Percentiles rank a stretch among this genome's conserved stretches.
Evolutionary conservation across 1,140 invertebrate genomes (phyloP).

Genomic region (Aradophagus sp.): DNA sequence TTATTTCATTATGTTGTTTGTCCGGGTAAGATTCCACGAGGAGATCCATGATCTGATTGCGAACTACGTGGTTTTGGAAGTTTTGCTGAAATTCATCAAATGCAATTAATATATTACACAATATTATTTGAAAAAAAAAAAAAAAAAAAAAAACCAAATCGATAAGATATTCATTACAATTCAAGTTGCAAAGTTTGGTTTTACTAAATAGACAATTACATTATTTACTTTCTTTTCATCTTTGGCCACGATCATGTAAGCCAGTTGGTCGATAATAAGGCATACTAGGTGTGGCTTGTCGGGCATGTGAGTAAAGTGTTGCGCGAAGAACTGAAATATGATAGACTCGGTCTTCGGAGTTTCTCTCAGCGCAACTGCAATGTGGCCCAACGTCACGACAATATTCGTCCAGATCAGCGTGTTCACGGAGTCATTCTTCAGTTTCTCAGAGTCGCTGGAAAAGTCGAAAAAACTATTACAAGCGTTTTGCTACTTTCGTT

Average conservation of each 20-base stretch:
- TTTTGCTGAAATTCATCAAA: constrained; percentile 14
- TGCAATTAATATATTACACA: too few relatives aligned
- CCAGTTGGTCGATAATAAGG: constrained; percentile 96
- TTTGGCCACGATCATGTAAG: constrained; percentile 96
- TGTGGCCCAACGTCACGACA: constrained; percentile 96
- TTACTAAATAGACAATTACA: background rate
- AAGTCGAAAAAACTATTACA: constrained; percentile 30
- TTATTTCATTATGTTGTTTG: constrained; percentile 83
- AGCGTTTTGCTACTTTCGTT: background rate
- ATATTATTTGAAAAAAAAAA: too few relatives aligned
- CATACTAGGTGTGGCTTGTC: constrained; percentile 85
- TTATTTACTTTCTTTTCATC: constrained; percentile 82
- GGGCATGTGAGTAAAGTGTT: constrained; percentile 93
- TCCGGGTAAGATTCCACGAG: constrained; percentile 85
- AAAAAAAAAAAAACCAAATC: too few relatives aligned
- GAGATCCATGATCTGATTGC: constrained; percentile 99
- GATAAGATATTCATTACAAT: too few relatives aligned
- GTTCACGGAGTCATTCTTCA: constrained; percentile 60
- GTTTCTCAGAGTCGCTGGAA: constrained; percentile 62
- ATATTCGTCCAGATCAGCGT: constrained; percentile 94
- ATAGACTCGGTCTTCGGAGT: constrained; percentile 94
- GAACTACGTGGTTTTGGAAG: constrained; percentile 75
- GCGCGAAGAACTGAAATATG: constrained; percentile 98
- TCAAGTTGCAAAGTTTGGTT: too few relatives aligned
- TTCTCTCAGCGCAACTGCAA: constrained; percentile 94